phyloP scores from a whole-genome alignment of 1,140 invertebrate species.

The Brachionus plicatilis region DNA sequence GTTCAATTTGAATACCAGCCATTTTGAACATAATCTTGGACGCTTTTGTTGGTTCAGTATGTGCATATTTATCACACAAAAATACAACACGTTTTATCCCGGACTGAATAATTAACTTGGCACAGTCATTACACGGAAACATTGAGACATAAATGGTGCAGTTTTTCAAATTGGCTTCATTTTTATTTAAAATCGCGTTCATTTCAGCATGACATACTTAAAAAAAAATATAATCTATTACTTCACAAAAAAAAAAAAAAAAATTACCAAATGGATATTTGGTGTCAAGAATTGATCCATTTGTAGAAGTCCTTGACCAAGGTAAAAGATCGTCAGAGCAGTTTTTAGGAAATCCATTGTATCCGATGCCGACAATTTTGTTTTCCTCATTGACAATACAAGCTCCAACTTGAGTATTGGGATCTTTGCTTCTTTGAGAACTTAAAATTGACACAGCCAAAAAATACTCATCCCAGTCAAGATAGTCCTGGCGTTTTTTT shows the following conservation, averaged over 20 bases:
- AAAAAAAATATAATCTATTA: slow-evolving; percentile 41
- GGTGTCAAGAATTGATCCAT: slow-evolving; percentile 60
- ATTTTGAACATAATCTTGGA: slow-evolving; percentile 74
- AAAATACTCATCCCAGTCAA: slow-evolving; percentile 84
- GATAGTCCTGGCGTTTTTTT: slow-evolving; percentile 53
- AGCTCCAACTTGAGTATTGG: slow-evolving; percentile 78
- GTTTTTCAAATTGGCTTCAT: slow-evolving; percentile 66
- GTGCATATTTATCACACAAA: slow-evolving; percentile 70
- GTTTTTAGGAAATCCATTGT: slow-evolving; percentile 86
- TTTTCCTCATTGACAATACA: slow-evolving; percentile 82
- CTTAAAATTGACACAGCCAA: slow-evolving; percentile 78
- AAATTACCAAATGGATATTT: slow-evolving; percentile 76
- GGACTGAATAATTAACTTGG: slow-evolving; percentile 93
- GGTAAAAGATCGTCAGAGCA: slow-evolving; percentile 81
- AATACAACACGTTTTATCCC: slow-evolving; percentile 75
- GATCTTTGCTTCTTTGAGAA: slow-evolving; percentile 87
- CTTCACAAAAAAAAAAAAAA: background rate
- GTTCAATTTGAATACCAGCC: slow-evolving; percentile 60
- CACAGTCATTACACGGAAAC: slow-evolving; percentile 94
- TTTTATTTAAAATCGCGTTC: slow-evolving; percentile 91
- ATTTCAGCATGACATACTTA: slow-evolving; percentile 91
- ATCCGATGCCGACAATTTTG: slow-evolving; percentile 85
- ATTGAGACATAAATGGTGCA: slow-evolving; percentile 78
- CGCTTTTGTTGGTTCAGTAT: slow-evolving; percentile 65
- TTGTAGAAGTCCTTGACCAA: slow-evolving; percentile 66